These are phyloP conservation scores for Polyergus mexicanus DNA, from an alignment of 1,140 invertebrate species.

Conservation along the genomic window DNA sequence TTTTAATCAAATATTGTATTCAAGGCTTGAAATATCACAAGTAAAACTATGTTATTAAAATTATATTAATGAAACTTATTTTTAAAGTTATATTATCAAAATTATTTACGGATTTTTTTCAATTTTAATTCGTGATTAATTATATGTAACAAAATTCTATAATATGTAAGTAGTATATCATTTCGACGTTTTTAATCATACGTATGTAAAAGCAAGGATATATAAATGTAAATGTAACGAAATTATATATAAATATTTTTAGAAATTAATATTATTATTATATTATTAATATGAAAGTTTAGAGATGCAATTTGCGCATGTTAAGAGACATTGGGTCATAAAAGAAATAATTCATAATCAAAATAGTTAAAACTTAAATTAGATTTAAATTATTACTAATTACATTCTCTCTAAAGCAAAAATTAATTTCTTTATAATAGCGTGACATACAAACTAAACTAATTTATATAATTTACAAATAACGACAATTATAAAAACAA, in stretches of 20 bases:
- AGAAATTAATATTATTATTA: background rate
- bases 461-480: slow-evolving; percentile 17
- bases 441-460: background rate
- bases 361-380: background rate
- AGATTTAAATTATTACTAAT: background rate
- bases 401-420: background rate
- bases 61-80: too few species aligned
- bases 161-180: background rate
- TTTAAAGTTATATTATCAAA: background rate
- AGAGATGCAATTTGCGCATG: background rate
- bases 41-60: background rate
- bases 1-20: slow-evolving; percentile 6
- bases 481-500: background rate
- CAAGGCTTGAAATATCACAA: background rate
- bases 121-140: background rate
- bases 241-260: background rate
- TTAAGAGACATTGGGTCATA: background rate
- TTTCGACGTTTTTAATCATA: background rate
- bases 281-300: background rate
- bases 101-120: background rate
- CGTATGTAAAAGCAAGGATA: background rate
- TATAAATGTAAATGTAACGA: background rate
- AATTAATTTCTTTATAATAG: background rate
- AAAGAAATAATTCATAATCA: background rate
- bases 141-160: slow-evolving; percentile 22